Conservation (phyloP, 2,888 invertebrate genomes). For the Aspidiotus destructor region DNA sequence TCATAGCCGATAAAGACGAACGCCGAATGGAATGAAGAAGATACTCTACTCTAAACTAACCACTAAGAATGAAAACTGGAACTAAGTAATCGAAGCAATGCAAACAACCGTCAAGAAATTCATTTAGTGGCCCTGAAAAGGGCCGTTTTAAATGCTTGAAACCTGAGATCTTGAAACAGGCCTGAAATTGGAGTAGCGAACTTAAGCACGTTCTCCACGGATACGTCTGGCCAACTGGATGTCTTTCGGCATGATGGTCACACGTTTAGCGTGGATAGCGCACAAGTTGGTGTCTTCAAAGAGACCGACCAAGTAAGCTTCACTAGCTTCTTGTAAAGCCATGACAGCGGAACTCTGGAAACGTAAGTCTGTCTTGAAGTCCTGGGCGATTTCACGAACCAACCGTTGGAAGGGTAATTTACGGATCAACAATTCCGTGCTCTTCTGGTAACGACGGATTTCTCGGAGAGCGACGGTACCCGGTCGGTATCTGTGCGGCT, state of each 20-base stretch:
- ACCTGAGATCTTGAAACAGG: neutral
- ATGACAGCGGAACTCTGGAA: conserved; percentile 41
- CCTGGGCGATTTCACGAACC: conserved; percentile 49
- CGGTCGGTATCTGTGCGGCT: conserved; percentile 46
- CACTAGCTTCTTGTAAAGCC: conserved; percentile 45
- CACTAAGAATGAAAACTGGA: too few species aligned
- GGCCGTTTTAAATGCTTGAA: conserved; percentile 1
- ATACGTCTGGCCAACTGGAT: conserved; percentile 47
- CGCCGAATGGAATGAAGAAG: too few species aligned
- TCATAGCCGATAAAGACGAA: too few species aligned
- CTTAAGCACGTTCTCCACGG: conserved; percentile 30
- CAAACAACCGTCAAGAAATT: neutral
- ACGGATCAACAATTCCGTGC: conserved; percentile 48
- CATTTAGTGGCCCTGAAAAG: conserved; percentile 7
- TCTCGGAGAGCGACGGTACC: conserved; percentile 51
- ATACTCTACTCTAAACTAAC: too few species aligned
- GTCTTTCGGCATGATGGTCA: conserved; percentile 56
- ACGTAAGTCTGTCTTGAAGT: conserved; percentile 44
- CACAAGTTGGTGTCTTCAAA: conserved; percentile 70
- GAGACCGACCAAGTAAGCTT: conserved; percentile 56
- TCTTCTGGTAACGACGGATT: conserved; percentile 52
- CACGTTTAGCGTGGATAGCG: conserved; percentile 64
- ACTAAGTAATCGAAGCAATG: too few species aligned
- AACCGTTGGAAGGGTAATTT: conserved; percentile 48
- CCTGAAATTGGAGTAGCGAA: neutral